Evolutionary conservation across 1,140 invertebrate species (phyloP).

Genomic region (Zaprionus gabonicus): DNA sequence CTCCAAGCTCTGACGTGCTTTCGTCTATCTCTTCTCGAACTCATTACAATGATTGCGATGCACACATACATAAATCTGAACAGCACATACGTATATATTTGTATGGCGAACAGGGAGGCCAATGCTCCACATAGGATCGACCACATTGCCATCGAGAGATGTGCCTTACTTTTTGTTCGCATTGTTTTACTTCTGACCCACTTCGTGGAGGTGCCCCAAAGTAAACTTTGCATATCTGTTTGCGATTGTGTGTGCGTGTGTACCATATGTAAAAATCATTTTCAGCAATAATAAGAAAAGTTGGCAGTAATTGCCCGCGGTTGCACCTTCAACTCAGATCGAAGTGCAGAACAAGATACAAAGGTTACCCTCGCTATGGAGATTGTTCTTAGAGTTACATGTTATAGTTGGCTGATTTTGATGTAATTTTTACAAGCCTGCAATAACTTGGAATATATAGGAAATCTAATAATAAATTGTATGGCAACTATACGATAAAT

Average conservation of each 20-base stretch:
- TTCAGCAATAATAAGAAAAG: conserved; percentile 78
- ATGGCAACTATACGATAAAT: too few relatives aligned
- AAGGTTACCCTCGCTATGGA: too few relatives aligned
- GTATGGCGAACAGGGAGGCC: background rate
- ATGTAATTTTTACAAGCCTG: too few relatives aligned
- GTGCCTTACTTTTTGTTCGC: conserved; percentile 25
- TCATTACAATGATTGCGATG: background rate
- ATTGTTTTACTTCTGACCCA: conserved; percentile 71
- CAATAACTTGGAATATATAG: too few relatives aligned
- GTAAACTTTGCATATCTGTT: conserved; percentile 19
- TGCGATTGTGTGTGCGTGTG: conserved; percentile 30
- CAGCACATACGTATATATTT: background rate
- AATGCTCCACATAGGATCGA: conserved; percentile 6
- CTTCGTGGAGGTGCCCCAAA: conserved; percentile 47
- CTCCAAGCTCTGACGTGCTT: background rate
- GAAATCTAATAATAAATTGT: too few relatives aligned
- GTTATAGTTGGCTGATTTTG: too few relatives aligned
- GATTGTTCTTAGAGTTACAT: too few relatives aligned
- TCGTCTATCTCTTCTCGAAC: background rate
- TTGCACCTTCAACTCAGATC: conserved; percentile 54
- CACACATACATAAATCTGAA: background rate
- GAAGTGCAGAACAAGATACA: conserved; percentile 42
- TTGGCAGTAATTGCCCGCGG: conserved; percentile 67
- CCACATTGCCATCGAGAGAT: conserved; percentile 13
- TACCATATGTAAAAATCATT: conserved; percentile 57